A percentile compares a stretch with the other conserved stretches of the same genome.
phyloP scores from a whole-genome alignment of 2,797 vertebrate genomes.

The Chromobotia macracanthus region DNA sequence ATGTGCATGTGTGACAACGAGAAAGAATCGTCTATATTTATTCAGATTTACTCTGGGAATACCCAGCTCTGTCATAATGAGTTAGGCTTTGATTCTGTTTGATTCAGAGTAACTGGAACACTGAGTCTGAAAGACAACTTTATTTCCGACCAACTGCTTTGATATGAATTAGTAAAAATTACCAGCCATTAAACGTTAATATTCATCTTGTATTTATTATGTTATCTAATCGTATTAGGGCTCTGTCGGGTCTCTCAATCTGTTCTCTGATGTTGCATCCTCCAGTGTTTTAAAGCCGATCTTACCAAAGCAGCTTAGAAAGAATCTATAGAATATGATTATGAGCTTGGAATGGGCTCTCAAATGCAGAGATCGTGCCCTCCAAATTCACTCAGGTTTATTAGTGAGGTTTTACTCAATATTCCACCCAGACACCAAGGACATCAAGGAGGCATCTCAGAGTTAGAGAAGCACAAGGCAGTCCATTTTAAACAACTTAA shows the following conservation, averaged over 20 bases:
- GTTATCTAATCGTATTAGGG: constrained; percentile 50
- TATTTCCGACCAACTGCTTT: constrained; percentile 49
- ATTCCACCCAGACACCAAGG: constrained; percentile 31
- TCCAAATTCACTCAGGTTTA: constrained; percentile 38
- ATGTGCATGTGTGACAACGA: constrained; percentile 25
- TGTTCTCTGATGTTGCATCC: constrained; percentile 40
- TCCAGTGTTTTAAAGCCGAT: constrained; percentile 37
- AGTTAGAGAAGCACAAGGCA: constrained; percentile 15
- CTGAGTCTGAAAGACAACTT: constrained; percentile 26
- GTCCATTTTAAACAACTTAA: constrained; percentile 36
- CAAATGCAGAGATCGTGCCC: constrained; percentile 38
- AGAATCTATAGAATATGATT: constrained; percentile 45
- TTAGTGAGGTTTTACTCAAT: constrained; percentile 46
- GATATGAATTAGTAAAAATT: constrained; percentile 32
- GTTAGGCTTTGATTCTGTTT: constrained; percentile 40
- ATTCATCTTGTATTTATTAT: constrained; percentile 49
- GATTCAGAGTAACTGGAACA: constrained; percentile 42
- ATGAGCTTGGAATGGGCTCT: constrained; percentile 44
- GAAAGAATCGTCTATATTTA: constrained; percentile 26
- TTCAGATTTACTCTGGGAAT: constrained; percentile 42
- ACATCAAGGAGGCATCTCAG: constrained; percentile 41
- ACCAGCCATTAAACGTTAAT: constrained; percentile 29
- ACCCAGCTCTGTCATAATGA: constrained; percentile 35
- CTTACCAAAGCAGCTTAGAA: constrained; percentile 41
- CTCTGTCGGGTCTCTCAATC: constrained; percentile 24